A percentile compares a stretch with the other conserved stretches of the same genome.
phyloP scores from a whole-genome alignment of 2,888 invertebrate species.

The Cantharis rufa region DNA sequence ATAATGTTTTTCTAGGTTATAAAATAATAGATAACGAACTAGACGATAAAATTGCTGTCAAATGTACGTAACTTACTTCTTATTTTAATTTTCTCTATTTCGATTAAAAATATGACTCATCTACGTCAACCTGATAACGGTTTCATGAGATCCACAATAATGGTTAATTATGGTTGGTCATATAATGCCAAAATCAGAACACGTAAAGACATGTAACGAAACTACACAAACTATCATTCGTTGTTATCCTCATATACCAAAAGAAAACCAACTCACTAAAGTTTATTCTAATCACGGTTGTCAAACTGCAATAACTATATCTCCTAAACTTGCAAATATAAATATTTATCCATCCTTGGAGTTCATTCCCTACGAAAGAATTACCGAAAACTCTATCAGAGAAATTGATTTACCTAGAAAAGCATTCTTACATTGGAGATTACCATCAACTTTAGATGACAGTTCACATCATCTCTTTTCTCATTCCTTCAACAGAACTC shows the following conservation, averaged over 20 bases:
- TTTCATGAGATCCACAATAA: constrained; percentile 10
- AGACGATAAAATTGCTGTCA: background rate
- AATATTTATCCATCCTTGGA: constrained; percentile 27
- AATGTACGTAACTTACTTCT: constrained; percentile 1
- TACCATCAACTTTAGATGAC: background rate
- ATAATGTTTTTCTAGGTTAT: background rate
- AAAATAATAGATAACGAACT: background rate
- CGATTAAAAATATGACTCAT: constrained; percentile 1
- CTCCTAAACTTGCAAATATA: constrained; percentile 11
- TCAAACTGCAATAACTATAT: constrained; percentile 32
- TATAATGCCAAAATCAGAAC: constrained; percentile 12
- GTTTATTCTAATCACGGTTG: constrained; percentile 19
- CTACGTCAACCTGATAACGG: constrained; percentile 24
- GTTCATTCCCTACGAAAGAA: constrained; percentile 31
- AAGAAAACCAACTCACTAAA: background rate
- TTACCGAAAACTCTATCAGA: constrained; percentile 28
- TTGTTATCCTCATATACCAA: constrained; percentile 27
- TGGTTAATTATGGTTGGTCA: background rate
- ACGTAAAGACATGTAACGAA: constrained; percentile 8
- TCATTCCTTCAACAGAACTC: background rate
- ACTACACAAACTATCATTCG: constrained; percentile 28
- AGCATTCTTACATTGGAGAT: constrained; percentile 24
- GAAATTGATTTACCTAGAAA: constrained; percentile 32
- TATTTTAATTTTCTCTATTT: background rate
- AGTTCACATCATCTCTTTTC: background rate